Conservation (phyloP, 2,888 invertebrate genomes). For the Andrena flavipes region DNA sequence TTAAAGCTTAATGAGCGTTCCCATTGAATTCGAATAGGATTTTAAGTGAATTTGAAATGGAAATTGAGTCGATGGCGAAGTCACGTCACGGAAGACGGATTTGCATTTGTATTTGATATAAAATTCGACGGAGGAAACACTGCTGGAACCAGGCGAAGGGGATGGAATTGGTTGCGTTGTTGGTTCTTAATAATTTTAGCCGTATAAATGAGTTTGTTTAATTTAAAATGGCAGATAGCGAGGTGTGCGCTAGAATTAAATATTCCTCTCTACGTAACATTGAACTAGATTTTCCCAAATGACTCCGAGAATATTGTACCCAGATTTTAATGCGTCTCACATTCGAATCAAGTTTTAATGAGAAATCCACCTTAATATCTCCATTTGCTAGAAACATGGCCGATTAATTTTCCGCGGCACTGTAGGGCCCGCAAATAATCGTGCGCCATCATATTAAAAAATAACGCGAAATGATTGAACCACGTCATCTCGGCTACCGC, state of each 20-base stretch:
- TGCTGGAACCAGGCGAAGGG: not conserved
- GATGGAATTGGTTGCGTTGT: not conserved
- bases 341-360: too few species aligned
- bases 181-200: slow-evolving; percentile 10
- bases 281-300: not conserved
- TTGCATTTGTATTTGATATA: slow-evolving; percentile 40
- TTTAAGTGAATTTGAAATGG: slow-evolving; percentile 52
- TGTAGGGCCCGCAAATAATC: slow-evolving; percentile 4
- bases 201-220: not conserved
- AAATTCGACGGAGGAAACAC: slow-evolving; percentile 1
- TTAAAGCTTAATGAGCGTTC: slow-evolving; percentile 43
- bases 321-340: too few species aligned
- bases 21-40: slow-evolving; percentile 51
- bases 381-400: slow-evolving; percentile 2
- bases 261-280: not conserved
- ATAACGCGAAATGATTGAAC: slow-evolving; percentile 5
- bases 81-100: not conserved
- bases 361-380: too few species aligned
- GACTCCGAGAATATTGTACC: too few species aligned
- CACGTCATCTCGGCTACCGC: not conserved
- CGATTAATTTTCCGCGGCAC: slow-evolving; percentile 20
- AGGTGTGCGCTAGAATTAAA: not conserved
- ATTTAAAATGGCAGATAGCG: not conserved
- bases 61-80: slow-evolving; percentile 29
- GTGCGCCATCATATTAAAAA: not conserved